Conservation (phyloP, 2,888 invertebrate species). For the Schrankia costaestrigalis region DNA sequence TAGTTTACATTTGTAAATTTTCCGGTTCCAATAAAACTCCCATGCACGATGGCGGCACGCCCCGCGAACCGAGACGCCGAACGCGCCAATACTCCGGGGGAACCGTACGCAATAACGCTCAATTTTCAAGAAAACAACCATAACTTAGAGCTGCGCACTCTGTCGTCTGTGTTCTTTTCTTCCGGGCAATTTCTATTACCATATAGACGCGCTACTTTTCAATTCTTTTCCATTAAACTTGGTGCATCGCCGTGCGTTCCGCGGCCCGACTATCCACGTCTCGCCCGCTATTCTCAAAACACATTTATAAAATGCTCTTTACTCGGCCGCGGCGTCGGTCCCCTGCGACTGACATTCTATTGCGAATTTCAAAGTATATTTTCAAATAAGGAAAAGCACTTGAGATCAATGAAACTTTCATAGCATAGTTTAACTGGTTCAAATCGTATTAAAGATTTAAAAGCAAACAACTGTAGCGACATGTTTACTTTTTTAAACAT, state of each 20-base stretch:
- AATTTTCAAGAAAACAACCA: constrained; percentile 77
- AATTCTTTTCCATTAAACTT: constrained; percentile 81
- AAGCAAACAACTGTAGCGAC: no score
- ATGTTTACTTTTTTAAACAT: no score
- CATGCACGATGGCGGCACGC: constrained; percentile 30
- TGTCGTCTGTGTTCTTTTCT: constrained; percentile 77
- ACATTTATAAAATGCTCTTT: constrained; percentile 79
- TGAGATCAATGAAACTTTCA: constrained; percentile 63
- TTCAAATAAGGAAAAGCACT: constrained; percentile 61
- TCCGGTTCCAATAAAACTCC: constrained; percentile 57
- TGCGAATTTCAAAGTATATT: constrained; percentile 71
- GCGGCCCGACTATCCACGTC: constrained; percentile 50
- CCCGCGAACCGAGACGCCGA: constrained; percentile 32
- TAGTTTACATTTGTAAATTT: constrained; percentile 57
- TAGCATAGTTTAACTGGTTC: no score
- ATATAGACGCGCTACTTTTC: constrained; percentile 81
- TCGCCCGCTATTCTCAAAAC: constrained; percentile 68
- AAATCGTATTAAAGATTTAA: no score
- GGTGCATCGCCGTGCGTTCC: constrained; percentile 75
- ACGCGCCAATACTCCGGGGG: constrained; percentile 47
- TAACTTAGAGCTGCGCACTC: constrained; percentile 76
- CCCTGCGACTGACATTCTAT: constrained; percentile 74
- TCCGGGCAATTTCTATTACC: constrained; percentile 80
- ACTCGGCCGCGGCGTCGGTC: constrained; percentile 63
- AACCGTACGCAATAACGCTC: constrained; percentile 72